phyloP scores from a whole-genome alignment of 2,113 vertebrate species.

The Calyptommatus sinebrachiatus region DNA sequence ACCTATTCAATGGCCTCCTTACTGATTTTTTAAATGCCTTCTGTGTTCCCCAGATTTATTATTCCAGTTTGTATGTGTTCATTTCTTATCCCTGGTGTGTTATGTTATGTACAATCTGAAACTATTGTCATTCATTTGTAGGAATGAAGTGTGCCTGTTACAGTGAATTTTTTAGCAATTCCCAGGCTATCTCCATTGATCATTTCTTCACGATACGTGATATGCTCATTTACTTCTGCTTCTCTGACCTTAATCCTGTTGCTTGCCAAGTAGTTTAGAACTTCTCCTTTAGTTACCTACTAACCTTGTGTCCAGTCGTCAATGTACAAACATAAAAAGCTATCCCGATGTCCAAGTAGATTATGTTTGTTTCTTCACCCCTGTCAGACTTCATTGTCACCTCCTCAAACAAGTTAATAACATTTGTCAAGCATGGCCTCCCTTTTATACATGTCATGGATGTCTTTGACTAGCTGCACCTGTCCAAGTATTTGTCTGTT shows the following conservation, averaged over 20 bases:
- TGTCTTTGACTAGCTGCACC: conserved; percentile 59
- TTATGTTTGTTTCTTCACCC: conserved; percentile 67
- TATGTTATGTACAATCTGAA: conserved; percentile 16
- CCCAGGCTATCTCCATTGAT: conserved; percentile 43
- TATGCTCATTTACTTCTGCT: conserved; percentile 9
- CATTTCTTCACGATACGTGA: conserved; percentile 24
- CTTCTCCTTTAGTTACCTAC: conserved; percentile 40
- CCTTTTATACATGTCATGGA: conserved; percentile 59
- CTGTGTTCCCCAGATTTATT: conserved; percentile 1
- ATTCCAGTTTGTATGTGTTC: background rate
- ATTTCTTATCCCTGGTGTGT: conserved; percentile 6
- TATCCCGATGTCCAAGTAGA: conserved; percentile 65
- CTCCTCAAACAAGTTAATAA: conserved; percentile 68
- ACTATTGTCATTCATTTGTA: background rate
- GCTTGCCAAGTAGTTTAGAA: conserved; percentile 15
- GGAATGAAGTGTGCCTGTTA: background rate
- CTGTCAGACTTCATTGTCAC: conserved; percentile 65
- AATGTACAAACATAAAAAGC: conserved; percentile 58
- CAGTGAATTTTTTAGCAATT: conserved; percentile 27
- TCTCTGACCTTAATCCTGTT: conserved; percentile 18
- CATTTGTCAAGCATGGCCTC: conserved; percentile 68
- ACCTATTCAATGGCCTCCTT: too few relatives aligned
- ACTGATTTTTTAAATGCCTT: background rate
- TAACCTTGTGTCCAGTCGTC: conserved; percentile 49
- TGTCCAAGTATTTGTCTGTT: conserved; percentile 53